Base-by-base conservation (phyloP, 2,888 invertebrate species). In the Apodemia zela region DNA sequence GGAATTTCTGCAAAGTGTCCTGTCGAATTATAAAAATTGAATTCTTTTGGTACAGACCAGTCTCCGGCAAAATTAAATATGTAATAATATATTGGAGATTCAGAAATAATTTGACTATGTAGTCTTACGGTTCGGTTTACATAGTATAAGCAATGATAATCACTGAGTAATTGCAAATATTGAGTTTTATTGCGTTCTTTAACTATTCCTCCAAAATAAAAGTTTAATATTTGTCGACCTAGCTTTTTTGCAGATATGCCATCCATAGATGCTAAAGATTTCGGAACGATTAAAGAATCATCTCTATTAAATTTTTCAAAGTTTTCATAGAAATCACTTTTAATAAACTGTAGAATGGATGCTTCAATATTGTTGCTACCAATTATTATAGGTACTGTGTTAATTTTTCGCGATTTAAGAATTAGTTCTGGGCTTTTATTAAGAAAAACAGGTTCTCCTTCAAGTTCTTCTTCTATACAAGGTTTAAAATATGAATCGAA, bases 311-410 rank as follows among this genome's bases (percentile, higher is more conserved):
- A 82, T 63, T 81, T 85, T 66, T 87, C 80, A 66, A 78, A 85
- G 67, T 84, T 79, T n/a, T 75, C 75, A 68, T 84, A 84, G 69
- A 80, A 83, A 57, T 84, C 78, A 62, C 73, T 67, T 58, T 75
- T 77, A 2, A 80, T 63, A 60, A 75, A 81, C 67, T 85, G 75
- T 38, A 87, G 68, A 54, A 85, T 66, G 13, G 79, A 76, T 2
- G 75, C 86, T 75, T 90, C 90, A 63, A 81, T 79, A 63, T 87
- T 85, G 68, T 85, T 87, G 68, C 84, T 83, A 17, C 92, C 92
- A 59, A 89, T 88, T 59, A 92, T 84, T 63, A 91, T 68, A 1
- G 92, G 92, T 0, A 92, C 88, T 75, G 85, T 89, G 69, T 86
- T 85, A 63, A 84, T 85, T 64, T 84, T 84, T 29, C 87, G 87